Percentiles rank a stretch among this genome's conserved stretches.
Conservation (phyloP, 2,797 vertebrate genomes). For the Semotilus atromaculatus region DNA sequence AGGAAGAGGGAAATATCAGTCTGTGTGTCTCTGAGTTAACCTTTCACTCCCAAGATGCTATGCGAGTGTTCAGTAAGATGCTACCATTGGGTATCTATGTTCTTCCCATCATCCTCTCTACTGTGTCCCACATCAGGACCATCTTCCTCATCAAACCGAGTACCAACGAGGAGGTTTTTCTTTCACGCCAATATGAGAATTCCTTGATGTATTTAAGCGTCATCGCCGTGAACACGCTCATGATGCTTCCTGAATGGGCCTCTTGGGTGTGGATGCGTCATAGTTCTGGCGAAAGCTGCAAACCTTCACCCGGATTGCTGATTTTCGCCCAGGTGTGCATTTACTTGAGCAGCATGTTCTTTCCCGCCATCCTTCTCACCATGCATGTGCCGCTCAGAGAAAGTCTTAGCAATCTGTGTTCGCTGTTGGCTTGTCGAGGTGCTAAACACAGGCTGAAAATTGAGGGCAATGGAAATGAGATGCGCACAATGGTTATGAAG, state of each 20-base stretch:
- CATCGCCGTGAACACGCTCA: conserved; percentile 73
- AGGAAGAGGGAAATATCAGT: conserved; percentile 42
- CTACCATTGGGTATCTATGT: conserved; percentile 73
- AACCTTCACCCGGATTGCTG: conserved; percentile 71
- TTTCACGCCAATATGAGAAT: conserved; percentile 68
- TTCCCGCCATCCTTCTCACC: conserved; percentile 76
- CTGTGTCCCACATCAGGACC: conserved; percentile 73
- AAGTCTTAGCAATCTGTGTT: conserved; percentile 70
- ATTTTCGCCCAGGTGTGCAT: conserved; percentile 75
- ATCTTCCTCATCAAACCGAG: conserved; percentile 66
- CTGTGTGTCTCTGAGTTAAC: conserved; percentile 75
- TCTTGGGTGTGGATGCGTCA: conserved; percentile 80
- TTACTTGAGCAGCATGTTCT: conserved; percentile 76
- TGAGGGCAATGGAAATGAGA: conserved; percentile 69
- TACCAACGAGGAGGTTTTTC: conserved; percentile 66
- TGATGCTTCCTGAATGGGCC: conserved; percentile 81
- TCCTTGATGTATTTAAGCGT: conserved; percentile 75
- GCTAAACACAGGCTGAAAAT: conserved; percentile 58
- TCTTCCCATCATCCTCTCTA: conserved; percentile 72
- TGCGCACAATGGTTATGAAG: conserved; percentile 62
- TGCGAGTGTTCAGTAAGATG: conserved; percentile 79
- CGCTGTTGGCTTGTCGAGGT: conserved; percentile 62
- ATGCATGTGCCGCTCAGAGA: conserved; percentile 80
- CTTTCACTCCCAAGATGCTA: conserved; percentile 72
- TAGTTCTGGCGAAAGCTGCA: conserved; percentile 58